A percentile compares a stretch with the other conserved stretches of the same genome.
Conservation (phyloP, 1,140 invertebrate species). For the Lysiphlebus fabarum region DNA sequence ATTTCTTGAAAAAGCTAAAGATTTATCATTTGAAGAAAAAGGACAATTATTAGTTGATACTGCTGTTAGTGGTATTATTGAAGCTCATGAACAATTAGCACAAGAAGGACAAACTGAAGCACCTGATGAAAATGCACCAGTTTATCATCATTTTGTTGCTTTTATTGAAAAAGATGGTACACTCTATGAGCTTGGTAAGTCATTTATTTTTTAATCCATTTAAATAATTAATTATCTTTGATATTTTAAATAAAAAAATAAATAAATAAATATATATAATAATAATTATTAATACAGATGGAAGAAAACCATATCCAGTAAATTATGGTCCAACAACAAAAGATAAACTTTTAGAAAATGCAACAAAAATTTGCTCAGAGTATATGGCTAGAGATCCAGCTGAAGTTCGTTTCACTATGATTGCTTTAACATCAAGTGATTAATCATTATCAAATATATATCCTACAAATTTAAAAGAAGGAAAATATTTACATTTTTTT, state of each 20-base stretch:
- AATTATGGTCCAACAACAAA: conserved; percentile 76
- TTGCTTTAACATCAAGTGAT: conserved; percentile 64
- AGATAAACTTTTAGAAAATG: conserved; percentile 76
- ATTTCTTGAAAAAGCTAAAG: conserved; percentile 71
- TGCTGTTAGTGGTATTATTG: conserved; percentile 64
- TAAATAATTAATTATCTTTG: too few species aligned
- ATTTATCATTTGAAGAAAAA: conserved; percentile 68
- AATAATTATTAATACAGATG: conserved; percentile 61
- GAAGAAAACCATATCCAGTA: conserved; percentile 79
- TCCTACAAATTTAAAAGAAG: too few species aligned
- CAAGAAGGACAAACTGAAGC: conserved; percentile 86
- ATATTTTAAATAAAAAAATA: too few species aligned
- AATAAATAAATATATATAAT: too few species aligned
- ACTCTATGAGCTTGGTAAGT: conserved; percentile 81
- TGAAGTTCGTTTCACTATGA: conserved; percentile 79
- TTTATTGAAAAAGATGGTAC: conserved; percentile 80
- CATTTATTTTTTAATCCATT: background rate
- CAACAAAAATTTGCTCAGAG: conserved; percentile 73
- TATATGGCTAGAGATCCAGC: conserved; percentile 82
- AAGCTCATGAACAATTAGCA: conserved; percentile 80
- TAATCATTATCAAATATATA: conserved; percentile 12
- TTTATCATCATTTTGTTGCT: conserved; percentile 87
- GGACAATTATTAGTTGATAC: conserved; percentile 70
- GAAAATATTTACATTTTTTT: too few species aligned
- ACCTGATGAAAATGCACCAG: conserved; percentile 67